Conservation (phyloP, 2,113 vertebrate genomes). For the Hydropotes inermis region DNA sequence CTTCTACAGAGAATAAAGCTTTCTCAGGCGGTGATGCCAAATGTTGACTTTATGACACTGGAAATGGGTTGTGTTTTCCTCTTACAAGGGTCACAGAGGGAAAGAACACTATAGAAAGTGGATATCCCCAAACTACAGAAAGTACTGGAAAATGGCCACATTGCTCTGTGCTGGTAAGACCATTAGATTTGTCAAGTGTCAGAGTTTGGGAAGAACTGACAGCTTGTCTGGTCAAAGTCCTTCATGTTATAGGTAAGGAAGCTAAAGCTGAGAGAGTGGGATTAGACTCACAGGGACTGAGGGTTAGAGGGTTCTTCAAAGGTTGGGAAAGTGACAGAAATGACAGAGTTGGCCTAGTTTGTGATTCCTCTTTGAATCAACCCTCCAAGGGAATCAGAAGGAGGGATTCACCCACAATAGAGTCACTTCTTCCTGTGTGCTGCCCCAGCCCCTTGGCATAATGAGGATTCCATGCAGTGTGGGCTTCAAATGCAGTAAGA, state of each 20-base stretch:
- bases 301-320: neutral
- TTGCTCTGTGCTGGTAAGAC: constrained; percentile 4
- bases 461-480: neutral
- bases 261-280: neutral
- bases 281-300: neutral
- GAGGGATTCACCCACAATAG: neutral
- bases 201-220: neutral
- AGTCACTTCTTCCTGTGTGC: neutral
- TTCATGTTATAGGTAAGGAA: constrained; percentile 26
- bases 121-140: constrained; percentile 31
- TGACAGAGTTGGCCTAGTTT: neutral
- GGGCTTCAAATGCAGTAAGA: neutral
- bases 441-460: neutral
- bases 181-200: neutral
- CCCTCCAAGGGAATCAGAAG: neutral
- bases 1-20: neutral
- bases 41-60: neutral
- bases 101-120: constrained; percentile 23
- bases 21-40: neutral
- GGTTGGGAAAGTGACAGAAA: neutral
- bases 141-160: constrained; percentile 24
- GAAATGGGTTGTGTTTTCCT: neutral
- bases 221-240: neutral
- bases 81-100: constrained; percentile 7
- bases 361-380: neutral